phyloP scores from a whole-genome alignment of 2,888 invertebrate genomes.

The Athalia cordata region DNA sequence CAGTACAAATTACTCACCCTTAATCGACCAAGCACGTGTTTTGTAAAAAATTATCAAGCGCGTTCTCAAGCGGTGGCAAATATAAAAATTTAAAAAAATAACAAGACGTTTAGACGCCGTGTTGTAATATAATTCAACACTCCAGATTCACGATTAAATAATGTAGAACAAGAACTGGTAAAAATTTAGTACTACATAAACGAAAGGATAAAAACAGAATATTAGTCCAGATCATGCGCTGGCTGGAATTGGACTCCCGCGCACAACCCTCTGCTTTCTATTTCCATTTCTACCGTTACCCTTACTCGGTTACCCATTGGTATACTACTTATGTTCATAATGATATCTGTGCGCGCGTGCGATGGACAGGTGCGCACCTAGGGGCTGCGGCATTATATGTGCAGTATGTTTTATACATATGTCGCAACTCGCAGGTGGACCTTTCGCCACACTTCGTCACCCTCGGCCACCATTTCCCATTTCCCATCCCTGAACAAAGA shows the following conservation, averaged over 20 bases:
- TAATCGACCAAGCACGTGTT: no score
- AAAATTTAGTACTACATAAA: no score
- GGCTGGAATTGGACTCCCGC: slow-evolving; percentile 20
- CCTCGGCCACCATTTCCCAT: slow-evolving; percentile 20
- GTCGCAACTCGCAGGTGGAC: slow-evolving; percentile 40
- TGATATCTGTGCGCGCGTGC: slow-evolving; percentile 40
- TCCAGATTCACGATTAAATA: no score
- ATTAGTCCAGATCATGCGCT: slow-evolving; percentile 22
- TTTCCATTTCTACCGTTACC: slow-evolving; percentile 4
- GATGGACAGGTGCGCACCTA: slow-evolving; percentile 38
- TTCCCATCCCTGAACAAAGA: slow-evolving; percentile 16
- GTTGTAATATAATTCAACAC: no score
- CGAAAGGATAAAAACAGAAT: not conserved
- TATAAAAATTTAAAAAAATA: no score
- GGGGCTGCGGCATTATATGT: not conserved
- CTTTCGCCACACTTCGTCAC: slow-evolving; percentile 25
- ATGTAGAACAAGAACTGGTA: no score
- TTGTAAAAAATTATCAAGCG: no score
- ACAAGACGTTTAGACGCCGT: no score
- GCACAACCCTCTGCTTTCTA: slow-evolving; percentile 3
- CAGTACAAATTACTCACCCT: no score
- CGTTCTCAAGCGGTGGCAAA: no score
- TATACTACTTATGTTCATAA: no score
- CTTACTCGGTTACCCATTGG: not conserved
- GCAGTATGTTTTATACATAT: no score